phyloP scores from a whole-genome alignment of 2,888 invertebrate species.

The Rosalia funebris region DNA sequence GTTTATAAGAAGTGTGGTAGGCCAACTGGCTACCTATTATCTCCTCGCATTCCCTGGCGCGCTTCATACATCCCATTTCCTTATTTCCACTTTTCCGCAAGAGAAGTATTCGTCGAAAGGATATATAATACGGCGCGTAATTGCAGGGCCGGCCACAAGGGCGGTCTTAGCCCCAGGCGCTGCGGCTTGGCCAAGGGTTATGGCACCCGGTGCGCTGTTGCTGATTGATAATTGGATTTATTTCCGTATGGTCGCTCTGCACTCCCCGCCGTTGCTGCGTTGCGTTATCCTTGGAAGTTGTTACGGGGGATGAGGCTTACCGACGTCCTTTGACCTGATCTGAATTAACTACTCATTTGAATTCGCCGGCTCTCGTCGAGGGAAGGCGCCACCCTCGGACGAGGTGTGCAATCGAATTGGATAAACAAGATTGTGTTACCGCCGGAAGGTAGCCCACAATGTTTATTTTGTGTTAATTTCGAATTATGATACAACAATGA shows the following conservation, averaged over 20 bases:
- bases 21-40: too few species aligned
- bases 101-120: neutral
- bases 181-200: constrained; percentile 16
- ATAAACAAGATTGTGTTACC: too few species aligned
- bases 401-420: neutral
- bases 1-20: too few species aligned
- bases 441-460: too few species aligned
- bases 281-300: constrained; percentile 37
- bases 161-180: constrained; percentile 16
- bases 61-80: too few species aligned
- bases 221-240: constrained; percentile 46
- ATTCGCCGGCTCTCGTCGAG: neutral
- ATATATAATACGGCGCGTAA: neutral
- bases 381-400: neutral
- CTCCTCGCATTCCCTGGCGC: too few species aligned
- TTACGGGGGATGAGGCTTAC: constrained; percentile 35
- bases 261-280: constrained; percentile 30
- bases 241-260: constrained; percentile 39
- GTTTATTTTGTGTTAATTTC: too few species aligned
- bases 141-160: constrained; percentile 21
- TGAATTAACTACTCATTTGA: constrained; percentile 38
- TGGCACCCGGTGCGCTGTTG: constrained; percentile 37
- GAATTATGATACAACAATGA: too few species aligned
- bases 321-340: constrained; percentile 32
- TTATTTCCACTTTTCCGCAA: too few species aligned